phyloP scores from a whole-genome alignment of 2,113 vertebrate genomes.

The Oncorhynchus mykiss region DNA sequence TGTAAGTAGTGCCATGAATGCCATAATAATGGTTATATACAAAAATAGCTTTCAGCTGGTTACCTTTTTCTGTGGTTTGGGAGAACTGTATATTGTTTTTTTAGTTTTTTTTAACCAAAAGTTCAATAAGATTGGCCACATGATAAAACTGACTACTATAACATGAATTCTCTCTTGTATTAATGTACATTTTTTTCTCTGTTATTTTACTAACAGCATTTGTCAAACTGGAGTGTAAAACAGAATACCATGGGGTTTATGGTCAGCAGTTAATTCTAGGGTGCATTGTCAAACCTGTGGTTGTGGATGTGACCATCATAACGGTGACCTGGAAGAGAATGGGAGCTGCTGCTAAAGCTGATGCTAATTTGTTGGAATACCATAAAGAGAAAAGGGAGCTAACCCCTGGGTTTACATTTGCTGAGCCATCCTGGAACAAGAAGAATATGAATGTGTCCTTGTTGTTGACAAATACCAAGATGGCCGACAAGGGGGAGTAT shows the following conservation, averaged over 20 bases:
- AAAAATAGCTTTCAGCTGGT: neutral
- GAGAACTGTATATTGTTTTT: no score
- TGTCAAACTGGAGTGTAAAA: neutral
- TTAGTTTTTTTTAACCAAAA: no score
- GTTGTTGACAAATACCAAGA: slow-evolving; percentile 40
- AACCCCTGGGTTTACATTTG: slow-evolving; percentile 7
- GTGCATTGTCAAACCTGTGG: neutral
- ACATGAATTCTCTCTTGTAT: neutral
- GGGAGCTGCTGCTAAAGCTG: fast-evolving
- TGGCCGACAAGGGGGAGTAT: slow-evolving; percentile 41
- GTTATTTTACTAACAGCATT: slow-evolving; percentile 31
- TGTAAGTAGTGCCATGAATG: no score
- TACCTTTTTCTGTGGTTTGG: neutral
- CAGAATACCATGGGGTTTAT: neutral
- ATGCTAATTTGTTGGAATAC: fast-evolving
- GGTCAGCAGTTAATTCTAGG: slow-evolving; percentile 35
- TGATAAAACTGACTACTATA: no score
- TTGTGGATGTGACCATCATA: fast-evolving
- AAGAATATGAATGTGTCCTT: slow-evolving; percentile 55
- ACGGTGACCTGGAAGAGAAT: slow-evolving; percentile 33
- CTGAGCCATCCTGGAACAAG: neutral
- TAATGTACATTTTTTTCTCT: neutral
- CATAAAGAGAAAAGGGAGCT: fast-evolving
- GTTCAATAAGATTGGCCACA: no score
- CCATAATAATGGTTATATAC: no score